phyloP scores from a whole-genome alignment of 2,888 invertebrate genomes.

The Ormyrus thymus region DNA sequence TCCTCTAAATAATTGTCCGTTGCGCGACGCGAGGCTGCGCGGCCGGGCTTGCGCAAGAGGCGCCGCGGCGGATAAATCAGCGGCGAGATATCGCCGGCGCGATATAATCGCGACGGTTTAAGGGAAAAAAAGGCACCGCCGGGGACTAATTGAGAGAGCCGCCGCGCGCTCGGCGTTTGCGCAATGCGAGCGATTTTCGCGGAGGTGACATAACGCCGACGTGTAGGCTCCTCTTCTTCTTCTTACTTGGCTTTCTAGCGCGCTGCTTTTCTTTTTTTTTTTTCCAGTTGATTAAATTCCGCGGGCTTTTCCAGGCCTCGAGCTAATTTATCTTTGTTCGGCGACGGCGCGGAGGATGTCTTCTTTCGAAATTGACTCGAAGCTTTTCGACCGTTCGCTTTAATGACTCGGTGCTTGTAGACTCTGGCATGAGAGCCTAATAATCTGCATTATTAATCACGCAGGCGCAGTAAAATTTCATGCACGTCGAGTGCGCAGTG shows the following conservation, averaged over 20 bases:
- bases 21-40: neutral
- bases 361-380: too few species aligned
- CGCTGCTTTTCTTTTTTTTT: neutral
- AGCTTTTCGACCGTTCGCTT: too few species aligned
- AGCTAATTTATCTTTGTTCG: too few species aligned
- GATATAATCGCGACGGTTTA: constrained; percentile 39
- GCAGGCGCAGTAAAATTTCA: too few species aligned
- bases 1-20: constrained; percentile 14
- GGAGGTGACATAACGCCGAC: neutral
- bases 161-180: constrained; percentile 6
- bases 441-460: too few species aligned
- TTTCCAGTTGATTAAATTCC: too few species aligned
- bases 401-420: too few species aligned
- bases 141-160: constrained; percentile 14
- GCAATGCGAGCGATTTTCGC: constrained; percentile 14
- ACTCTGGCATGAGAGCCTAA: too few species aligned
- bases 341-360: too few species aligned
- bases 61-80: constrained; percentile 23
- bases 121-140: too few species aligned
- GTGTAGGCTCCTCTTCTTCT: neutral
- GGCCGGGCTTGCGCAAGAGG: neutral
- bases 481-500: too few species aligned
- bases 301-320: too few species aligned
- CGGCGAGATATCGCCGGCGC: neutral
- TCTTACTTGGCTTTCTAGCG: neutral